Base-by-base conservation (phyloP, 2,888 invertebrate species). In the Ennomos fuscantarius region DNA sequence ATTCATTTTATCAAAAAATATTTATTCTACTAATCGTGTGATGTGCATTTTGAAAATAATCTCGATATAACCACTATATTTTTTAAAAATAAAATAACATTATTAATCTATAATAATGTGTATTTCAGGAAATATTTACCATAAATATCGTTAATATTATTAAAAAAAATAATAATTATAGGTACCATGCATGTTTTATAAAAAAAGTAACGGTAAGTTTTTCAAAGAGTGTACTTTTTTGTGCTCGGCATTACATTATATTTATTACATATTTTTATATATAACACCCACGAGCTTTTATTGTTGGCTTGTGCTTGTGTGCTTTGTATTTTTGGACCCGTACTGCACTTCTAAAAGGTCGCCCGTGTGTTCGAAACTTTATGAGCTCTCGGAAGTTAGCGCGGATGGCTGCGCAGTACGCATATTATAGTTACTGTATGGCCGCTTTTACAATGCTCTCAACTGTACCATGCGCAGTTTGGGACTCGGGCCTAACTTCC, bases 261-360 rank as follows among this genome's bases (percentile, higher is more conserved):
- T n/a, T 12, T 41, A 36, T 12, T 40, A 1, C 44, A 44, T n/a
- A 44, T 12, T 46, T n/a, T 5, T 24, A 6, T 24, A 24, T 24
- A 24, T 24, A 24, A 24, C 24, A 24, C 24, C 24, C 50, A 56
- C 42, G 34, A 37, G 55, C 57, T 57, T 52, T 57, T 59, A 53
- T 51, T 76, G 63, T 70, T 51, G 49, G 77, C 75, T 78, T 75
- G 62, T 13, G 68, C 62, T 62, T 65, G 49, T 62, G 72, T 69
- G 70, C 72, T 76, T 77, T 55, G 24, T 61, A 56, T 65, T 63
- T n/a, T 56, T 58, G 58, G 46, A 55, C 54, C 56, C 54, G 54
- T 45, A 62, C 11, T 65, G 75, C 78, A 76, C 72, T 56, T 65
- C 13, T 13, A 12, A 10, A 9, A 8, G 2, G 13, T 37, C n/a